Conservation (phyloP, 2,797 vertebrate species). For the Syngnathus rostellatus region DNA sequence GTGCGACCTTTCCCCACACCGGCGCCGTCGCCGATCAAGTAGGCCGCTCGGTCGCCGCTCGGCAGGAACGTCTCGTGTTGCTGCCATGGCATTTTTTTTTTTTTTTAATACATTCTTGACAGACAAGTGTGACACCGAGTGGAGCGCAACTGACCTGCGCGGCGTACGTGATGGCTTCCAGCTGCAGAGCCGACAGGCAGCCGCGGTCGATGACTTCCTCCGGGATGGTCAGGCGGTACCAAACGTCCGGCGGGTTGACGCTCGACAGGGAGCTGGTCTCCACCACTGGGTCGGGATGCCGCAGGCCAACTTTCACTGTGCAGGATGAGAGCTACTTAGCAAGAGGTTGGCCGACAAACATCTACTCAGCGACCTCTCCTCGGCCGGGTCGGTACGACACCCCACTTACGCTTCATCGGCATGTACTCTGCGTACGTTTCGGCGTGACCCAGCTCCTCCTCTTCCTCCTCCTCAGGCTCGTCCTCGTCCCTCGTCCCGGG, state of each 20-base stretch:
- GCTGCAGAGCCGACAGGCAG: conserved; percentile 91
- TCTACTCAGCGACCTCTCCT: not conserved
- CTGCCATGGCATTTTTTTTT: conserved; percentile 38
- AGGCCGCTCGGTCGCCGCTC: conserved; percentile 88
- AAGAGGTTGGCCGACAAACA: not conserved
- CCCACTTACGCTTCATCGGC: conserved; percentile 89
- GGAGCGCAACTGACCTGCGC: conserved; percentile 87
- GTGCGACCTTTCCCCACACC: conserved; percentile 97
- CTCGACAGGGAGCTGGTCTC: conserved; percentile 97
- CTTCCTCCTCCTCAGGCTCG: conserved; percentile 94
- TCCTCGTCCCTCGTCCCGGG: conserved; percentile 89
- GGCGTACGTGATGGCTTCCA: conserved; percentile 94
- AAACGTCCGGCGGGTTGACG: conserved; percentile 91
- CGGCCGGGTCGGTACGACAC: too few relatives aligned
- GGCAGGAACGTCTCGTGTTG: conserved; percentile 99
- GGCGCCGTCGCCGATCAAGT: conserved; percentile 95
- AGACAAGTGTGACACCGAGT: not conserved
- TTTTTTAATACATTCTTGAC: too few relatives aligned
- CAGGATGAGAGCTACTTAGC: not conserved
- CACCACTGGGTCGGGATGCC: conserved; percentile 92
- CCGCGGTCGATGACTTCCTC: conserved; percentile 91
- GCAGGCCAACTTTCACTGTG: conserved; percentile 88
- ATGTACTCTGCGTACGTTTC: conserved; percentile 98
- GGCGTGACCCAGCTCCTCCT: conserved; percentile 96
- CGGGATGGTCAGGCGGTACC: conserved; percentile 90